Base-by-base conservation (phyloP, 2,888 invertebrate species). In the Nymphalis polychloros region DNA sequence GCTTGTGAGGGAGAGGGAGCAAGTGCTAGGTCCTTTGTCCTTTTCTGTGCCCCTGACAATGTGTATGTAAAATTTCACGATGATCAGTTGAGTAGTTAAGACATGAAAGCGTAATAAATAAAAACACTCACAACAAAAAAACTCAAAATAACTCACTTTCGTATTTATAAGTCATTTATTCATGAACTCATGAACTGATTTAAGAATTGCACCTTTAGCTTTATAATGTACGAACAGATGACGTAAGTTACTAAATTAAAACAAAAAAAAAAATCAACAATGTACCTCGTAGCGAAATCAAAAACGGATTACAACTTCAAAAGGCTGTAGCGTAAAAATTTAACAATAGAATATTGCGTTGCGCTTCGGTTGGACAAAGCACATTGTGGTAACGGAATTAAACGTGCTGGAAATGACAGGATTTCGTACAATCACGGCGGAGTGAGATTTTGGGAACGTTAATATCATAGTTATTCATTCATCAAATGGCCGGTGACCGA, bases 301-400 rank as follows among this genome's bases (percentile, higher is more conserved):
- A 57, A 57, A 57, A 35, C 57, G 57, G 57, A 57, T 57, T 57
- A 57, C 57, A 41, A 41, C 57, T 41, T 57, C 41, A 57, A 57
- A 57, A 57, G 48, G 64, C 48, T 35, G 64, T 68, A 61, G 35
- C n/a, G 55, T 31, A 49, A 59, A 70, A 68, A 70, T 62, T 59
- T 35, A 64, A 70, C 67, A 70, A 68, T 64, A 62, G 67, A 57
- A 63, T 57, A 67, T 64, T 70, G 61, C 55, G 57, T 63, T 55
- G 55, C n/a, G 53, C 53, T 55, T 31, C 53, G 20, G 41, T 41
- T 55, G 47, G 57, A 70, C 55, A 60, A 59, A 61, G 55, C 47
- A 57, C 55, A 69, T 48, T 31, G 67, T 59, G 50, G 50, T 48
- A 20, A 50, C 59, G 59, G 41, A 50, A 50, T 50, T 59, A 49